Conservation (phyloP, 2,888 invertebrate genomes). For the Gari tellinella region DNA sequence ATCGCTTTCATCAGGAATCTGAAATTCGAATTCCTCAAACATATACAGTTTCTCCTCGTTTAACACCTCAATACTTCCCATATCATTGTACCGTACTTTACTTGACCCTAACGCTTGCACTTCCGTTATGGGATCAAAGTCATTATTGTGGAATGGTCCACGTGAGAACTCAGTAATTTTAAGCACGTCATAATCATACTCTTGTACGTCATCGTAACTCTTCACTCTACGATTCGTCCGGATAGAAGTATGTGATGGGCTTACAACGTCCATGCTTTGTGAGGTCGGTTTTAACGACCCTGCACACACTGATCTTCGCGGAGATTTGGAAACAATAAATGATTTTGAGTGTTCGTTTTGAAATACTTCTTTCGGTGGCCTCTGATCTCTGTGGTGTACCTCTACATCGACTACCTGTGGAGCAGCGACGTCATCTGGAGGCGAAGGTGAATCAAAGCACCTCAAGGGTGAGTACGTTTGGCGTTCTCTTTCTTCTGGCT, state of each 20-base stretch:
- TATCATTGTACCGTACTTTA: slow-evolving; percentile 85
- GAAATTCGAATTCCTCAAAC: slow-evolving; percentile 69
- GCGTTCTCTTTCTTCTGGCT: slow-evolving; percentile 10
- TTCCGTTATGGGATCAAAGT: slow-evolving; percentile 77
- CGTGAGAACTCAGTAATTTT: slow-evolving; percentile 81
- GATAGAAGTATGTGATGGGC: slow-evolving; percentile 12
- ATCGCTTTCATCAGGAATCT: slow-evolving; percentile 74
- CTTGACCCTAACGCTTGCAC: slow-evolving; percentile 69
- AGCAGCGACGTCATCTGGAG: slow-evolving; percentile 34
- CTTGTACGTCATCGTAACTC: slow-evolving; percentile 77
- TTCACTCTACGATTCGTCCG: slow-evolving; percentile 67
- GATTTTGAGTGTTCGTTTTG: background rate
- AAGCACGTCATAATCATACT: slow-evolving; percentile 78
- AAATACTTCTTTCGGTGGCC: background rate
- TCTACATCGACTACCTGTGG: slow-evolving; percentile 63
- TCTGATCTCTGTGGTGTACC: slow-evolving; percentile 36
- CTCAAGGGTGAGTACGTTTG: background rate
- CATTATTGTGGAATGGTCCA: slow-evolving; percentile 78
- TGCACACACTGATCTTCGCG: slow-evolving; percentile 9
- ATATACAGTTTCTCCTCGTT: slow-evolving; percentile 79
- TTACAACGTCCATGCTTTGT: slow-evolving; percentile 50
- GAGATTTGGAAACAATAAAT: slow-evolving; percentile 13
- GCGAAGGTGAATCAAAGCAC: slow-evolving; percentile 56
- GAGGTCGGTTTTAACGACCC: slow-evolving; percentile 39
- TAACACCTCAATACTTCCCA: slow-evolving; percentile 85